Conservation (phyloP, 2,888 invertebrate species). For the Salticus scenicus region DNA sequence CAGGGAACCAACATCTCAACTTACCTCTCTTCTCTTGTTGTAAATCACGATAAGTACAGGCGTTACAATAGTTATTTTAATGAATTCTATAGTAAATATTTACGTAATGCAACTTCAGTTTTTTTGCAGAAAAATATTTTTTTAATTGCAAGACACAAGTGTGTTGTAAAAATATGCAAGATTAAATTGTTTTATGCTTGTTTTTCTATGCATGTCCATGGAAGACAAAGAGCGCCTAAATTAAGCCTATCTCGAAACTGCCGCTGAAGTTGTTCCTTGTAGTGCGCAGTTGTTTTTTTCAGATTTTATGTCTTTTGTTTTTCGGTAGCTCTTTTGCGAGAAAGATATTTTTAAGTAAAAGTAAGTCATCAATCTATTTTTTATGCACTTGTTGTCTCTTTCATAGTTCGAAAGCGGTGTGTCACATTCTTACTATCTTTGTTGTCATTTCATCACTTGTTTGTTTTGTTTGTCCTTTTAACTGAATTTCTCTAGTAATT, state of each 20-base stretch:
- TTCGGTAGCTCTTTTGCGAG: slow-evolving; percentile 1
- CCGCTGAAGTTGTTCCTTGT: slow-evolving; percentile 58
- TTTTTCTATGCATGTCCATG: slow-evolving; percentile 27
- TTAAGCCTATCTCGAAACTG: slow-evolving; percentile 62
- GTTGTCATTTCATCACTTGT: background rate
- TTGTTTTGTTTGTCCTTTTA: too few species aligned
- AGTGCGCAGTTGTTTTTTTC: slow-evolving; percentile 42
- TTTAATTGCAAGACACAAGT: background rate
- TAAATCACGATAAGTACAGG: slow-evolving; percentile 61
- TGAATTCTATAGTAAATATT: slow-evolving; percentile 43
- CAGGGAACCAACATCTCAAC: slow-evolving; percentile 60
- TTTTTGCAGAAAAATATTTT: slow-evolving; percentile 7
- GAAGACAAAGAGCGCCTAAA: slow-evolving; percentile 59
- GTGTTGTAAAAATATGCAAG: background rate
- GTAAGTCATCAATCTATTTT: slow-evolving; percentile 42
- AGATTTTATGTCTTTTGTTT: slow-evolving; percentile 32
- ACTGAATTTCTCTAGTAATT: too few species aligned
- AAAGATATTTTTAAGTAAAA: background rate
- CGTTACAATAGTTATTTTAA: slow-evolving; percentile 54
- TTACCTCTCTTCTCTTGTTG: slow-evolving; percentile 19
- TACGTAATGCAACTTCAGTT: slow-evolving; percentile 35
- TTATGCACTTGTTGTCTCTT: background rate
- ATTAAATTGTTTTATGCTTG: background rate
- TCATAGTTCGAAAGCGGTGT: slow-evolving; percentile 26
- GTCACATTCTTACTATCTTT: background rate